Conservation (phyloP, 2,888 invertebrate genomes). For the Ennomos erosarius region DNA sequence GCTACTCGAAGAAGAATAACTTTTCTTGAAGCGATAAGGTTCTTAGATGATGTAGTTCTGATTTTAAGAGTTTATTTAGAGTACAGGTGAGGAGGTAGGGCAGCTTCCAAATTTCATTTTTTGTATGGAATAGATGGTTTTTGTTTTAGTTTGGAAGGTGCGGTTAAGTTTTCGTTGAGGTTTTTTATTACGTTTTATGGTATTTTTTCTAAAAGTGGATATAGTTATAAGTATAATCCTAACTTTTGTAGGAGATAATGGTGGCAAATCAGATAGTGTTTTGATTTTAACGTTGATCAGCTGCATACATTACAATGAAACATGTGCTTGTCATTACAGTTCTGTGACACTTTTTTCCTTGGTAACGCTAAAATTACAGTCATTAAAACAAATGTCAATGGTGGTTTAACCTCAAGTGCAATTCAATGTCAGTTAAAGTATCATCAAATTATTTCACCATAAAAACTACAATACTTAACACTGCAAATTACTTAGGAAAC, state of each 20-base stretch:
- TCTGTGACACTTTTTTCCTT: conserved; percentile 35
- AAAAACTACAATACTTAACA: no score
- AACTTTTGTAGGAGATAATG: no score
- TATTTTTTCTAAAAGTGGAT: neutral
- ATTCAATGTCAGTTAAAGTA: conserved; percentile 21
- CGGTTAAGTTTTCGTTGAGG: conserved; percentile 39
- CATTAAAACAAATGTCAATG: conserved; percentile 47
- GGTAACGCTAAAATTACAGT: conserved; percentile 45
- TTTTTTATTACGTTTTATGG: neutral
- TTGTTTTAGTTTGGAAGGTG: conserved; percentile 38
- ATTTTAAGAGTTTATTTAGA: no score
- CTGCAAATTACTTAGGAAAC: no score
- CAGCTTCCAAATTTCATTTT: conserved; percentile 64
- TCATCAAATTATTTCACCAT: neutral
- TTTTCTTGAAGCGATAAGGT: conserved; percentile 8
- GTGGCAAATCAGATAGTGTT: neutral
- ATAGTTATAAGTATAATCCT: no score
- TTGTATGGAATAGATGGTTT: conserved; percentile 36
- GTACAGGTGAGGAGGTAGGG: conserved; percentile 65
- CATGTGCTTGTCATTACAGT: neutral
- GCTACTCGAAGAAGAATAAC: neutral
- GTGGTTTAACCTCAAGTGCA: conserved; percentile 39
- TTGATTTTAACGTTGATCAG: neutral
- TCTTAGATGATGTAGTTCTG: neutral
- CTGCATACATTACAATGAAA: neutral